Conservation (phyloP, 2,113 vertebrate genomes). For the Telmatochromis sp. region DNA sequence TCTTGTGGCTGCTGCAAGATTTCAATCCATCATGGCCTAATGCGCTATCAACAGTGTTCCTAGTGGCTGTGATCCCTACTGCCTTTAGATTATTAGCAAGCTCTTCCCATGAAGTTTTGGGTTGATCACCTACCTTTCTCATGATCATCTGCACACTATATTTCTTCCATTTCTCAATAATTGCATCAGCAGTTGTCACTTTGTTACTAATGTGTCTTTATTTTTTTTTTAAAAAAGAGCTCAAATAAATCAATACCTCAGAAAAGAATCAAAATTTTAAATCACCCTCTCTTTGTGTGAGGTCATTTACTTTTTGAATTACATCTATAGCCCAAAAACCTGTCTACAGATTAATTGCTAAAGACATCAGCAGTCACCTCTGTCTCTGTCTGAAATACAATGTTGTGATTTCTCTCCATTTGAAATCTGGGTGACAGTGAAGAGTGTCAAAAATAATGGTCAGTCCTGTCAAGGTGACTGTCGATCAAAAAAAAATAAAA, state of each 20-base stretch:
- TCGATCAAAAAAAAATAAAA: background rate
- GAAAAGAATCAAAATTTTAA: fast-evolving
- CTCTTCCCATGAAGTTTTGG: background rate
- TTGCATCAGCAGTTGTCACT: background rate
- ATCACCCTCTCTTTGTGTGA: background rate
- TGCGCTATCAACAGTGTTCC: background rate
- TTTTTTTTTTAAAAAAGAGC: background rate
- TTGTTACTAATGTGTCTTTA: background rate
- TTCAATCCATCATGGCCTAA: background rate
- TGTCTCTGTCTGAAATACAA: background rate
- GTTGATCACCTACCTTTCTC: background rate
- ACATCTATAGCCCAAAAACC: background rate
- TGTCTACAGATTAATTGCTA: background rate
- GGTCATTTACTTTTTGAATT: background rate
- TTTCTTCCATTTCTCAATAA: background rate
- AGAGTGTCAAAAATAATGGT: background rate
- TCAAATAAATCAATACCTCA: fast-evolving
- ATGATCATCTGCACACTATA: background rate
- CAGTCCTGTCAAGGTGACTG: background rate
- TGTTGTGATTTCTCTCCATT: background rate
- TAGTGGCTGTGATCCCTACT: fast-evolving
- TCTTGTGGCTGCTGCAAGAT: background rate
- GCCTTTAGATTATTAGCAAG: background rate
- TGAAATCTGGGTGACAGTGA: background rate
- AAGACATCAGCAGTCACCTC: background rate